Evolutionary conservation across 2,797 vertebrate species (phyloP).

Genomic region (Esox masquinongy): DNA sequence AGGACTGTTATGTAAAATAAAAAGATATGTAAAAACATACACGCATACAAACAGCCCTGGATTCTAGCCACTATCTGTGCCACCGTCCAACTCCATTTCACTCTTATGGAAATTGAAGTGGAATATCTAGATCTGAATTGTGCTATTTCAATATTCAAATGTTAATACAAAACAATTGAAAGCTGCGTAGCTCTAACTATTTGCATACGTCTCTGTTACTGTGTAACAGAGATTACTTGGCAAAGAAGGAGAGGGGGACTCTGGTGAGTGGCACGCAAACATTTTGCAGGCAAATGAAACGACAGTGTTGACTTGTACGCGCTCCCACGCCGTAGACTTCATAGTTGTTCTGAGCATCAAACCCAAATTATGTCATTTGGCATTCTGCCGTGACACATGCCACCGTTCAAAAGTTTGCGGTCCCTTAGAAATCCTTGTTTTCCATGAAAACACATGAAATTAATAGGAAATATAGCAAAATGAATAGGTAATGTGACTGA

Average conservation of each 20-base stretch:
- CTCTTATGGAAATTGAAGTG: slow-evolving; percentile 69
- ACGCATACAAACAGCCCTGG: slow-evolving; percentile 36
- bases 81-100: slow-evolving; percentile 48
- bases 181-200: slow-evolving; percentile 65
- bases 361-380: background rate
- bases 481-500: too few species aligned
- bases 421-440: too few species aligned
- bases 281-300: slow-evolving; percentile 43
- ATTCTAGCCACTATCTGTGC: slow-evolving; percentile 40
- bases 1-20: slow-evolving; percentile 24
- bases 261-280: slow-evolving; percentile 43
- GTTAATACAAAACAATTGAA: slow-evolving; percentile 72
- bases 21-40: slow-evolving; percentile 14
- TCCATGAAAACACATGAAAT: too few species aligned
- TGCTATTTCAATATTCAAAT: slow-evolving; percentile 81
- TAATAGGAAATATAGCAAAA: background rate
- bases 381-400: background rate
- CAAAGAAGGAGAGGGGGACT: slow-evolving; percentile 40
- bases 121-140: slow-evolving; percentile 74
- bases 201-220: slow-evolving; percentile 76
- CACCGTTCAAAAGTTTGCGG: too few species aligned
- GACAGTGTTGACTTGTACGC: slow-evolving; percentile 13
- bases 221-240: slow-evolving; percentile 37
- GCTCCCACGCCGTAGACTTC: background rate
- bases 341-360: background rate